Evolutionary conservation across 2,113 vertebrate species (phyloP).

Genomic region (Naja naja): DNA sequence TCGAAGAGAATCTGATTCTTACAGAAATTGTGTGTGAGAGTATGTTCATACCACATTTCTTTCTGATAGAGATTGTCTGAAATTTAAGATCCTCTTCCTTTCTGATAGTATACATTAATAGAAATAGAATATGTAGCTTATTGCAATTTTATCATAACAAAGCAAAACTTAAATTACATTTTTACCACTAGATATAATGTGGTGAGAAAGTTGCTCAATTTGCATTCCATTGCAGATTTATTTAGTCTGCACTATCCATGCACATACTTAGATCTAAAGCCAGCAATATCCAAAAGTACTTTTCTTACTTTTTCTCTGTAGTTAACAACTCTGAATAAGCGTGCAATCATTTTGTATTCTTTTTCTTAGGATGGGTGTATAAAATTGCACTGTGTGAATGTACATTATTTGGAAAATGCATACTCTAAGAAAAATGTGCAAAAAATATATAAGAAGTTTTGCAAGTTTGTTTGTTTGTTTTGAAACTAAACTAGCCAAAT

Average conservation of each 20-base stretch:
- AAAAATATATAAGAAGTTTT: neutral
- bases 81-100: neutral
- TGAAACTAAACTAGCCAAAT: neutral
- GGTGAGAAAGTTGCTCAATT: neutral
- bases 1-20: neutral
- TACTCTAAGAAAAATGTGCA: neutral
- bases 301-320: neutral
- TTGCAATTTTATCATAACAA: neutral
- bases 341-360: neutral
- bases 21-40: neutral
- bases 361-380: neutral
- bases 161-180: neutral
- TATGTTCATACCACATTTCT: neutral
- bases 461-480: neutral
- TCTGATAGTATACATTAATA: neutral
- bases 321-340: neutral
- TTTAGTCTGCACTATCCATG: neutral
- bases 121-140: neutral
- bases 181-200: neutral
- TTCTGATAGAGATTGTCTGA: neutral
- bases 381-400: neutral
- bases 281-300: neutral
- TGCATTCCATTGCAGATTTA: neutral
- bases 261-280: neutral
- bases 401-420: neutral